phyloP scores from a whole-genome alignment of 2,888 invertebrate species.

The Platynereis dumerilii region DNA sequence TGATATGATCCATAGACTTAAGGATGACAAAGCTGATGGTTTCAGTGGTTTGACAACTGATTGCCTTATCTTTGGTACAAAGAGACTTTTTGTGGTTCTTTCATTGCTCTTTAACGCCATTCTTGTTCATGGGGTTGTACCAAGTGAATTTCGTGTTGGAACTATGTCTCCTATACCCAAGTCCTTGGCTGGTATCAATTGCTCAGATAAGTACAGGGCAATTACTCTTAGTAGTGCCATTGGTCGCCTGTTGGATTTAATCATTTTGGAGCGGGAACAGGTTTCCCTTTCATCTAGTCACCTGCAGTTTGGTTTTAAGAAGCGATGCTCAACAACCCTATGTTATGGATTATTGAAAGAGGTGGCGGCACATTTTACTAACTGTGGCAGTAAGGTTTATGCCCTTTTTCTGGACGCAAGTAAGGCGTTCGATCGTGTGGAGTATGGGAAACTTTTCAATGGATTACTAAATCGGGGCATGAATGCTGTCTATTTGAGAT shows the following conservation, averaged over 20 bases:
- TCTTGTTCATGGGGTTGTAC: not conserved
- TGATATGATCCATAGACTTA: not conserved
- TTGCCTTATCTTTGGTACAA: not conserved
- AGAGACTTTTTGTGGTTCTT: not conserved
- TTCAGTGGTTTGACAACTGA: not conserved
- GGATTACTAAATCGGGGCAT: too few relatives aligned
- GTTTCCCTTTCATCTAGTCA: too few relatives aligned
- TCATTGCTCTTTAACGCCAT: not conserved
- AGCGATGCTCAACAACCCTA: too few relatives aligned
- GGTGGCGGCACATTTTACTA: too few relatives aligned
- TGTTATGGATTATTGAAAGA: too few relatives aligned
- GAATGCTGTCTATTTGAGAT: too few relatives aligned
- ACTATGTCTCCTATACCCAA: conserved; percentile 1
- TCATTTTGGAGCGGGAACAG: too few relatives aligned
- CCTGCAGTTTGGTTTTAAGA: too few relatives aligned
- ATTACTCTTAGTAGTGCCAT: not conserved
- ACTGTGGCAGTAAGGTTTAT: too few relatives aligned
- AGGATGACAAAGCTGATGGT: not conserved
- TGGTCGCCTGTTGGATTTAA: not conserved
- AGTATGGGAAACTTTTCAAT: too few relatives aligned
- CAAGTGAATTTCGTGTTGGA: not conserved
- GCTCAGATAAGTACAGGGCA: not conserved
- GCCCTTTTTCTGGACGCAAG: too few relatives aligned
- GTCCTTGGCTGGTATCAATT: not conserved
- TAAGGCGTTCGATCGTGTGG: too few relatives aligned